Conservation (phyloP, 1,140 invertebrate species). For the Maconellicoccus hirsutus region DNA sequence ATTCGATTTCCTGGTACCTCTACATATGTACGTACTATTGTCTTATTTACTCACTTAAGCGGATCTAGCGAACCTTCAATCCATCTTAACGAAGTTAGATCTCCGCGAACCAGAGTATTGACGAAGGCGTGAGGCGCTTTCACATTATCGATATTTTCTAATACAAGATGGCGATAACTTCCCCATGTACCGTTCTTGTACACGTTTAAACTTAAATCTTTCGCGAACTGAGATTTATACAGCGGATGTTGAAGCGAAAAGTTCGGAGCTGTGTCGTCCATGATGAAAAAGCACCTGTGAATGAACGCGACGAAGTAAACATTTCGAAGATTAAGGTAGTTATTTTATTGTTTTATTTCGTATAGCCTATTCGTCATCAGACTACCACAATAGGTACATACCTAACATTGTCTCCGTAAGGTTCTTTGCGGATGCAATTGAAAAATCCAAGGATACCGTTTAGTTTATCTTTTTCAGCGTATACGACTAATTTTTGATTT, state of each 20-base stretch:
- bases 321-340: too few relatives aligned
- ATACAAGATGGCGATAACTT: slow-evolving; percentile 55
- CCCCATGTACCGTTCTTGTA: slow-evolving; percentile 63
- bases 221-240: slow-evolving; percentile 49
- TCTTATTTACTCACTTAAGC: slow-evolving; percentile 38
- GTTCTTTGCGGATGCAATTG: slow-evolving; percentile 58
- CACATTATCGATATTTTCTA: slow-evolving; percentile 38
- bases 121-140: slow-evolving; percentile 56
- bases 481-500: slow-evolving; percentile 39
- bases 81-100: slow-evolving; percentile 76
- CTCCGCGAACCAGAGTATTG: slow-evolving; percentile 65
- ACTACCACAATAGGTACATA: too few relatives aligned
- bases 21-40: too few relatives aligned
- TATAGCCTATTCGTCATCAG: too few relatives aligned
- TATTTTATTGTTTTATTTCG: too few relatives aligned
- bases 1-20: not conserved
- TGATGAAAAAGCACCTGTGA: slow-evolving; percentile 47
- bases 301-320: not conserved
- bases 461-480: slow-evolving; percentile 46
- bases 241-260: slow-evolving; percentile 51
- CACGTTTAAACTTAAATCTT: slow-evolving; percentile 75
- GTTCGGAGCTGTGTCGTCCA: slow-evolving; percentile 48
- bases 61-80: slow-evolving; percentile 46
- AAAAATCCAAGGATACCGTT: slow-evolving; percentile 76
- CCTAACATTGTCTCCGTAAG: slow-evolving; percentile 44